These are phyloP conservation scores for Pogonognathellus flavescens DNA, from an alignment of 1,140 invertebrate species.

Conservation along the genomic window DNA sequence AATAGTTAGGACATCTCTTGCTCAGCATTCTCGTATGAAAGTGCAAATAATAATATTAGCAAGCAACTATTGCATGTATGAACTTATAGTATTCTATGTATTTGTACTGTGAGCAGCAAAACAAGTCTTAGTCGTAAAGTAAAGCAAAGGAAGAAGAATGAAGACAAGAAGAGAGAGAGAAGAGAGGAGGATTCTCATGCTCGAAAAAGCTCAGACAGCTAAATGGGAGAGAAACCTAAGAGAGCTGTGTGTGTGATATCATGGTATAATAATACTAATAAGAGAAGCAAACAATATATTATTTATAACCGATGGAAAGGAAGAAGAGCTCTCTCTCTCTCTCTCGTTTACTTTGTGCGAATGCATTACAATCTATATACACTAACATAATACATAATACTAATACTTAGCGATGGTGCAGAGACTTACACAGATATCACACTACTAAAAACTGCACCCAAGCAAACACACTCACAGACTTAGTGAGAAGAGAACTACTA, in stretches of 20 bases:
- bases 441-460: neutral
- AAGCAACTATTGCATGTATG: neutral
- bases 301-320: constrained; percentile 53
- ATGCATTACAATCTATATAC: constrained; percentile 4
- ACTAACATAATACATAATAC: neutral
- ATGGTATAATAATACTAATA: constrained; percentile 57
- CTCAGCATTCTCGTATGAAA: too few species aligned
- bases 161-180: constrained; percentile 34
- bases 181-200: constrained; percentile 51
- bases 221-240: constrained; percentile 36
- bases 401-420: neutral
- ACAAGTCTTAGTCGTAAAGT: neutral
- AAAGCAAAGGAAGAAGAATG: constrained; percentile 23
- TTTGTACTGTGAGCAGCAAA: neutral
- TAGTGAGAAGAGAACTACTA: neutral
- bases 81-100: neutral
- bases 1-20: too few species aligned
- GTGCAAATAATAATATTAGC: neutral
- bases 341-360: constrained; percentile 6
- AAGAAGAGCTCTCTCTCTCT: neutral
- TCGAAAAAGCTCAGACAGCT: constrained; percentile 54
- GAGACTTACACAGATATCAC: neutral
- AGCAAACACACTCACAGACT: neutral
- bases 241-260: constrained; percentile 58
- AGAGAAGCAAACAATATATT: constrained; percentile 61